Evolutionary conservation across 2,888 invertebrate species (phyloP).

Genomic region (Trachelus tabidus): DNA sequence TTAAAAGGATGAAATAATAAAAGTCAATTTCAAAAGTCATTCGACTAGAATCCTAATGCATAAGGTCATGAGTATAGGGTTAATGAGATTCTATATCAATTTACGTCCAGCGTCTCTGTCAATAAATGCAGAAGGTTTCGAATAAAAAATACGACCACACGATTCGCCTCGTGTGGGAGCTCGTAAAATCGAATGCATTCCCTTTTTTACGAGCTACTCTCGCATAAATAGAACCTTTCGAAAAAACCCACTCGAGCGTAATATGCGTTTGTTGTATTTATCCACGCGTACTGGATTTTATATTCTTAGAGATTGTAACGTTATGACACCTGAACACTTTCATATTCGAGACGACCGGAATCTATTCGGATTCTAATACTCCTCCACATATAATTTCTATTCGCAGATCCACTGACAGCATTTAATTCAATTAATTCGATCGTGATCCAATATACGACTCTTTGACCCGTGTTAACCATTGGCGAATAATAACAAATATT

Average conservation of each 20-base stretch:
- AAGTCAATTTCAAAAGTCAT: background rate
- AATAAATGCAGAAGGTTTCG: background rate
- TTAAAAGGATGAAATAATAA: background rate
- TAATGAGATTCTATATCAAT: background rate
- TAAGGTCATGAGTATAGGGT: background rate
- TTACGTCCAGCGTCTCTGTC: background rate
- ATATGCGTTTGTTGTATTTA: background rate
- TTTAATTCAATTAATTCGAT: background rate
- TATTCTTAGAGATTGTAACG: background rate
- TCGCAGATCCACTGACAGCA: background rate
- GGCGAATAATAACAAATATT: background rate
- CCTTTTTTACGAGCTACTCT: background rate
- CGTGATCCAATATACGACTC: background rate
- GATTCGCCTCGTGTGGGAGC: background rate
- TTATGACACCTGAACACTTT: background rate
- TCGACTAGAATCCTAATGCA: background rate
- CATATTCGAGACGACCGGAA: background rate
- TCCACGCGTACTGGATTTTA: background rate
- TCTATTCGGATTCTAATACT: background rate
- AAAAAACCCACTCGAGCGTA: background rate
- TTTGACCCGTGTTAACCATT: background rate
- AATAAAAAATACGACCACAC: background rate
- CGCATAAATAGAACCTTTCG: background rate
- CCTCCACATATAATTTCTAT: background rate
- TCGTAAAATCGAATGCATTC: background rate